Conservation (phyloP, 2,797 vertebrate species). For the Ataeniobius toweri region DNA sequence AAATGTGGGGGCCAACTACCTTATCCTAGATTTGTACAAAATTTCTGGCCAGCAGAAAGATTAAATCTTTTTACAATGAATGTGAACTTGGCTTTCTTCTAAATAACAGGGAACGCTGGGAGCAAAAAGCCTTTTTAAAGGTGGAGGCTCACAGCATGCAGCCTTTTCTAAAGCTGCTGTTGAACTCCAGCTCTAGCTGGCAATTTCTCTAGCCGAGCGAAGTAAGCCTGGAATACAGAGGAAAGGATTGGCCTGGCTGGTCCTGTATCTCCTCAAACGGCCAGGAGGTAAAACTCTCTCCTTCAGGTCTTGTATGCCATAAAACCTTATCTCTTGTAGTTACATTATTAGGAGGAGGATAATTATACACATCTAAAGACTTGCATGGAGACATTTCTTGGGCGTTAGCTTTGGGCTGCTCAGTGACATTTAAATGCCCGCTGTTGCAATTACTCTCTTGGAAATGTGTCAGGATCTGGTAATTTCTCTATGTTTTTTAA, state of each 20-base stretch:
- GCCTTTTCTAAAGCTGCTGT: background rate
- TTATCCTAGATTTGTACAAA: no score
- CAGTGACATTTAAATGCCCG: constrained; percentile 11
- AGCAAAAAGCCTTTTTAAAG: background rate
- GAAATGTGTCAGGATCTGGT: constrained; percentile 2
- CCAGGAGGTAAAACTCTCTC: background rate
- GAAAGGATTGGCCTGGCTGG: background rate
- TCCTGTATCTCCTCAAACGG: background rate
- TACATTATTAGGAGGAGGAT: background rate
- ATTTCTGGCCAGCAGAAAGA: background rate
- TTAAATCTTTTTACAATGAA: background rate
- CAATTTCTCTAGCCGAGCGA: background rate
- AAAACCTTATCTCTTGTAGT: background rate
- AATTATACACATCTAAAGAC: constrained; percentile 7
- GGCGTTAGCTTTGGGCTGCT: background rate
- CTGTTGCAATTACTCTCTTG: background rate
- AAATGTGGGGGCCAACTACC: no score
- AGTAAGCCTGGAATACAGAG: background rate
- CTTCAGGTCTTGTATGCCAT: background rate
- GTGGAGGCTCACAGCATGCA: background rate
- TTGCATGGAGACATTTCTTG: constrained; percentile 4
- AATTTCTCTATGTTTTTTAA: background rate
- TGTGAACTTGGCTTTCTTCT: background rate
- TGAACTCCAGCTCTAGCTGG: background rate
- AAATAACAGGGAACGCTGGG: background rate